Percentiles rank a stretch among this genome's conserved stretches.
Evolutionary conservation across 1,140 invertebrate species (phyloP).

Genomic region (Caerostris darwini): DNA sequence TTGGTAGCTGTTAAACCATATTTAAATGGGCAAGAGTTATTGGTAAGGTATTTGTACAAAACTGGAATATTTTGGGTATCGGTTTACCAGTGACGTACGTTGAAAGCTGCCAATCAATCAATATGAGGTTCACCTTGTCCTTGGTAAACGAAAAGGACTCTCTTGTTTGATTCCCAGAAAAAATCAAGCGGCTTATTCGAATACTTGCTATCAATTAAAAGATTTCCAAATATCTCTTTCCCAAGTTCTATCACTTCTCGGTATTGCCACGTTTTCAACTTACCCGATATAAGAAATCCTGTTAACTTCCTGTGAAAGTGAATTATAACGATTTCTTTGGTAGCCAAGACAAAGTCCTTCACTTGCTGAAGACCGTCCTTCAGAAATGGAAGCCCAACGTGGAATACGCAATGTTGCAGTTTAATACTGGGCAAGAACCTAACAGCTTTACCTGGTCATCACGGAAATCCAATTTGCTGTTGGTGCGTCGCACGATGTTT

Average conservation of each 20-base stretch:
- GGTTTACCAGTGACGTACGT: conserved; percentile 25
- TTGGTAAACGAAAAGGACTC: conserved; percentile 31
- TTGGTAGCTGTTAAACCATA: conserved; percentile 85
- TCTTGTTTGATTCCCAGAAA: conserved; percentile 19
- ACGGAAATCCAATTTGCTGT: too few relatives aligned
- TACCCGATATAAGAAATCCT: conserved; percentile 53
- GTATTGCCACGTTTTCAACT: conserved; percentile 81
- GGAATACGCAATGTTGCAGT: conserved; percentile 43
- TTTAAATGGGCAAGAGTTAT: background rate
- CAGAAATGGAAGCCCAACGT: conserved; percentile 77
- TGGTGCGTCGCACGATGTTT: too few relatives aligned
- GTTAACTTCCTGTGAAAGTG: conserved; percentile 87
- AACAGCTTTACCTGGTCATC: too few relatives aligned
- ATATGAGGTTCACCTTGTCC: too few relatives aligned
- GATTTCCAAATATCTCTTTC: conserved; percentile 82
- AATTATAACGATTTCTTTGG: conserved; percentile 85
- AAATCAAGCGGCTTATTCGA: conserved; percentile 79
- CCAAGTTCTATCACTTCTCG: conserved; percentile 83
- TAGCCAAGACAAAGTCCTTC: conserved; percentile 81
- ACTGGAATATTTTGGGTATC: background rate
- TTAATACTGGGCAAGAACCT: too few relatives aligned
- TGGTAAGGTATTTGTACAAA: background rate
- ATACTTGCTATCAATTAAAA: conserved; percentile 82
- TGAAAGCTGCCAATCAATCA: conserved; percentile 53
- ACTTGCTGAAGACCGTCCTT: conserved; percentile 78